phyloP scores from a whole-genome alignment of 2,113 vertebrate species.

The Gasterosteus nipponicus region DNA sequence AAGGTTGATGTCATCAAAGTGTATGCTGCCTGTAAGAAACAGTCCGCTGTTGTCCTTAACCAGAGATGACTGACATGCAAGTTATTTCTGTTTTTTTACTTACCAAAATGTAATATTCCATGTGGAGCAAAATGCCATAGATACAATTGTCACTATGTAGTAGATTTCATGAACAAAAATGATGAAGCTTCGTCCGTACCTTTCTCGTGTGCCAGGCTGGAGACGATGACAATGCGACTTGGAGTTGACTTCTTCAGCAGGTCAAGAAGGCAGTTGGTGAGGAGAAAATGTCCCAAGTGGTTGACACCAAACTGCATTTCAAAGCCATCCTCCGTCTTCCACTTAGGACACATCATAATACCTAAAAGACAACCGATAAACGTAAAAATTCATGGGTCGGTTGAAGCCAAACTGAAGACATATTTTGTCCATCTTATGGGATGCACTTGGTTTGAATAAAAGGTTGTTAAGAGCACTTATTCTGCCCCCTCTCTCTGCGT shows the following conservation, averaged over 20 bases:
- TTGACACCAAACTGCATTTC: conserved; percentile 85
- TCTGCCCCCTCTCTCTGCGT: not conserved
- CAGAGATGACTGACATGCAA: not conserved
- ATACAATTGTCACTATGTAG: not conserved
- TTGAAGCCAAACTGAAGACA: not conserved
- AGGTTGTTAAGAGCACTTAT: not conserved
- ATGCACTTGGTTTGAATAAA: not conserved
- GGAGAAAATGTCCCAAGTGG: conserved; percentile 82
- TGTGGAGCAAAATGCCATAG: not conserved
- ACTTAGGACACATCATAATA: conserved; percentile 82
- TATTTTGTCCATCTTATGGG: not conserved
- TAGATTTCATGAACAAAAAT: not conserved
- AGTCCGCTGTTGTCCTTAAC: not conserved
- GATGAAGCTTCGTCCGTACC: conserved; percentile 44
- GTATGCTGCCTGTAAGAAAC: conserved; percentile 70
- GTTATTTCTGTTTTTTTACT: too few species aligned
- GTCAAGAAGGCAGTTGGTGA: conserved; percentile 79
- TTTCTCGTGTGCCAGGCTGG: conserved; percentile 75
- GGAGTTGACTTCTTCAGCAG: conserved; percentile 77
- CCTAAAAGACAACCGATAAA: conserved; percentile 49
- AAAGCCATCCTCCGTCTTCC: conserved; percentile 79
- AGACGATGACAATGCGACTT: conserved; percentile 79
- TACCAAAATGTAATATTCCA: not conserved
- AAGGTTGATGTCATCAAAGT: conserved; percentile 81
- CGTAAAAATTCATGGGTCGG: not conserved